These are phyloP conservation scores for Danaus plexippus DNA, from an alignment of 1,140 invertebrate genomes.

Conservation along the genomic window DNA sequence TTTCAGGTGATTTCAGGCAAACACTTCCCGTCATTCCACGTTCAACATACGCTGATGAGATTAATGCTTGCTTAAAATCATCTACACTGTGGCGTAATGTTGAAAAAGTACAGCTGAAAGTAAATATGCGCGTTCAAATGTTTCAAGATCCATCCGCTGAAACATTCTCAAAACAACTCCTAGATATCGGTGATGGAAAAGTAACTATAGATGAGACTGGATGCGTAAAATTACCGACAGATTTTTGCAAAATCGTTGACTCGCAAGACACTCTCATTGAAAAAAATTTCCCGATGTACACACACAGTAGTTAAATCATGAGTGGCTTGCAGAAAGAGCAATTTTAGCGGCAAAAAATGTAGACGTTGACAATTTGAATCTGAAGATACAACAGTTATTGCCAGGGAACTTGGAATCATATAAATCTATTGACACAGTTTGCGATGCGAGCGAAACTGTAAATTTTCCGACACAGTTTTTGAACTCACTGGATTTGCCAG, in stretches of 20 bases:
- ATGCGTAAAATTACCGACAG: slow-evolving; percentile 13
- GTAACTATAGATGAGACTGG: slow-evolving; percentile 13
- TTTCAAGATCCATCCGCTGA: slow-evolving; percentile 21
- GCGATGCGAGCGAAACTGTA: neutral
- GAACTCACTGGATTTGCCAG: slow-evolving; percentile 7
- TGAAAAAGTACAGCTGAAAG: slow-evolving; percentile 22
- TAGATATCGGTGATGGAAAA: slow-evolving; percentile 27
- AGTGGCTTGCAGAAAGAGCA: slow-evolving; percentile 23
- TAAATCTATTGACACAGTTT: slow-evolving; percentile 22
- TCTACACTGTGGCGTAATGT: slow-evolving; percentile 20
- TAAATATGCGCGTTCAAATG: slow-evolving; percentile 26
- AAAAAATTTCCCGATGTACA: slow-evolving; percentile 23
- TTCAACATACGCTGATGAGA: slow-evolving; percentile 22
- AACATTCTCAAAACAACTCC: slow-evolving; percentile 23
- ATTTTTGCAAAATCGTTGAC: slow-evolving; percentile 25
- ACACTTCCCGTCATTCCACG: slow-evolving; percentile 23
- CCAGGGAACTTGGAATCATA: slow-evolving; percentile 19
- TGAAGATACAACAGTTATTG: slow-evolving; percentile 24
- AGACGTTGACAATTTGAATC: slow-evolving; percentile 22
- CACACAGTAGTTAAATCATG: slow-evolving; percentile 23
- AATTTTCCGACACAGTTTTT: slow-evolving; percentile 6
- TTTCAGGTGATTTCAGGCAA: slow-evolving; percentile 25
- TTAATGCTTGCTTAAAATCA: slow-evolving; percentile 20
- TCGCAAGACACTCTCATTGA: slow-evolving; percentile 20
- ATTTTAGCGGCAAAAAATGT: slow-evolving; percentile 28